Percentiles rank a stretch among this genome's conserved stretches.
Conservation (phyloP, 2,888 invertebrate genomes). For the Pammene aurita region DNA sequence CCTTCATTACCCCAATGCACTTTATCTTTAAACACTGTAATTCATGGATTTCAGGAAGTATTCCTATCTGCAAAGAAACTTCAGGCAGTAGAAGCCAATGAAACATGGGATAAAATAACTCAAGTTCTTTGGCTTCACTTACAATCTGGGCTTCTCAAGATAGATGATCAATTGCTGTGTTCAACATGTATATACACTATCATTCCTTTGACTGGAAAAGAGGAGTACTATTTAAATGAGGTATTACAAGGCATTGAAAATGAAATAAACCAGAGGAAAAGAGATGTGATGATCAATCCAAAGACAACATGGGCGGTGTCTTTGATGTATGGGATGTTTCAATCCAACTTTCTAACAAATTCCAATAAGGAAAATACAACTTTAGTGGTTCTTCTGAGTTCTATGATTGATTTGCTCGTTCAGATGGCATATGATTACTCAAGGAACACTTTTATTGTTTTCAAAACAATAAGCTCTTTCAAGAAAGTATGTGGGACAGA, state of each 20-base stretch:
- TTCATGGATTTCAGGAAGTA: slow-evolving; percentile 59
- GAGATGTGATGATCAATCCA: slow-evolving; percentile 44
- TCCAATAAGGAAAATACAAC: slow-evolving; percentile 43
- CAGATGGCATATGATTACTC: slow-evolving; percentile 77
- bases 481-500: slow-evolving; percentile 66
- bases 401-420: slow-evolving; percentile 59
- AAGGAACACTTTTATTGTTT: slow-evolving; percentile 77
- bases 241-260: slow-evolving; percentile 52
- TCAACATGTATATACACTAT: slow-evolving; percentile 71
- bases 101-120: slow-evolving; percentile 54
- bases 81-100: slow-evolving; percentile 42
- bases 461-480: slow-evolving; percentile 76
- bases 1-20: no score
- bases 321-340: slow-evolving; percentile 75
- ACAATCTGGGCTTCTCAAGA: slow-evolving; percentile 55
- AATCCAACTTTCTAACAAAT: slow-evolving; percentile 64
- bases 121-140: slow-evolving; percentile 65
- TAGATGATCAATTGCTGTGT: slow-evolving; percentile 74
- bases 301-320: slow-evolving; percentile 57
- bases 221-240: slow-evolving; percentile 56
- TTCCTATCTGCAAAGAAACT: slow-evolving; percentile 55
- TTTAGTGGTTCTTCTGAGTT: slow-evolving; percentile 52
- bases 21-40: neutral
- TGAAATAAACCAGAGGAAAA: slow-evolving; percentile 50
- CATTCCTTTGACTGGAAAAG: slow-evolving; percentile 54